A percentile compares a stretch with the other conserved stretches of the same genome.
These are phyloP conservation scores for Ptychadena robeensis DNA, from an alignment of 2,797 vertebrate species.

Conservation along the genomic window DNA sequence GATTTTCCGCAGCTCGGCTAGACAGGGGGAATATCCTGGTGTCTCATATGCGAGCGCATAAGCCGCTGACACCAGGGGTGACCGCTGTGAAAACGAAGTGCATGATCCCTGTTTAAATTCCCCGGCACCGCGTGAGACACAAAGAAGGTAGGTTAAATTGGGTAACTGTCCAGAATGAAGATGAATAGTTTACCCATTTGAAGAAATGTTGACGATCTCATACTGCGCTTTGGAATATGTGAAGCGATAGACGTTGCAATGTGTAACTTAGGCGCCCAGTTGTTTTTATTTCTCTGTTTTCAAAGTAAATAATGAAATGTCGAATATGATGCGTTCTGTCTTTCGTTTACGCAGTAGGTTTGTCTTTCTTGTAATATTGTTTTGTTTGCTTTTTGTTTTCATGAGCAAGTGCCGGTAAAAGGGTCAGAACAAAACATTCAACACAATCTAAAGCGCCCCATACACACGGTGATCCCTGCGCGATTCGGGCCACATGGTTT, in stretches of 20 bases:
- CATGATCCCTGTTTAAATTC: neutral
- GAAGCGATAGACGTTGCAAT: neutral
- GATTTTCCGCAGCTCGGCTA: neutral
- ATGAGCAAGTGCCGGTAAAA: too few relatives aligned
- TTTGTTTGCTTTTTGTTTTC: too few relatives aligned
- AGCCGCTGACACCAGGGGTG: neutral
- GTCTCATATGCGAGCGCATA: neutral
- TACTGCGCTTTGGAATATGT: neutral
- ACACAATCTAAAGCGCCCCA: too few relatives aligned
- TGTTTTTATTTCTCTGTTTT: too few relatives aligned
- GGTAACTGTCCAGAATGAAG: neutral
- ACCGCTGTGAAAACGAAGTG: neutral
- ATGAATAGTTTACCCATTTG: neutral
- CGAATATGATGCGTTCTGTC: too few relatives aligned
- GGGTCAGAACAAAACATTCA: too few relatives aligned
- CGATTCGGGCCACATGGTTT: too few relatives aligned
- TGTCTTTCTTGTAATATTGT: too few relatives aligned
- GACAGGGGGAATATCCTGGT: slow-evolving; percentile 22
- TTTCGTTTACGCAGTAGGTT: too few relatives aligned
- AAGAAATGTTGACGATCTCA: neutral
- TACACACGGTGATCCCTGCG: too few relatives aligned
- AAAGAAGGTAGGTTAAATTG: slow-evolving; percentile 14
- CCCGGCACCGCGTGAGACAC: neutral
- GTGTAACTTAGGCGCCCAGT: too few relatives aligned
- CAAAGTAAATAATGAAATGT: too few relatives aligned